Conservation (phyloP, 2,888 invertebrate species). For the Aporophyla lueneburgensis region DNA sequence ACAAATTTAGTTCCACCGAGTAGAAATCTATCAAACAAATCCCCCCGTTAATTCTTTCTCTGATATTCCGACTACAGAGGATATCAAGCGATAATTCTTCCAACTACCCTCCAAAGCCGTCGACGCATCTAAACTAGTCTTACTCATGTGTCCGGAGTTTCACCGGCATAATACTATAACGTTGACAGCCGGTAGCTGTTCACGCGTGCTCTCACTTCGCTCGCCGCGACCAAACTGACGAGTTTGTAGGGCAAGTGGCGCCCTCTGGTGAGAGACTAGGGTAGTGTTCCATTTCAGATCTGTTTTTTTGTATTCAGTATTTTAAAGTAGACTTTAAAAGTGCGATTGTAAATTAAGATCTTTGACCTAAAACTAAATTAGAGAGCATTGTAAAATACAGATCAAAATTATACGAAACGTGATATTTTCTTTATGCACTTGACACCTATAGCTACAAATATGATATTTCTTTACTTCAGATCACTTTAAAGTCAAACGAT, state of each 20-base stretch:
- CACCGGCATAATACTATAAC: constrained; percentile 73
- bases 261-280: neutral
- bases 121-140: constrained; percentile 64
- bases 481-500: constrained; percentile 20
- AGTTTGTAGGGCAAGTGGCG: neutral
- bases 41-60: too few species aligned
- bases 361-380: constrained; percentile 49
- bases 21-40: neutral
- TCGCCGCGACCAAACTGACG: constrained; percentile 42
- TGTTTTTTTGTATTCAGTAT: neutral
- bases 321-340: neutral
- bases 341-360: constrained; percentile 9
- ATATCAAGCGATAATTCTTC: neutral
- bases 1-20: neutral
- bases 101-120: constrained; percentile 25
- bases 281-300: neutral
- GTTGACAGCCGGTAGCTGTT: constrained; percentile 63
- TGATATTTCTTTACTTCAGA: constrained; percentile 37
- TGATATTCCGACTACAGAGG: neutral
- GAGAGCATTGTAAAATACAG: constrained; percentile 56
- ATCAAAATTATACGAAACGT: constrained; percentile 34
- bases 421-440: constrained; percentile 22
- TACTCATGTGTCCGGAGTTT: constrained; percentile 62
- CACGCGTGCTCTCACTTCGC: constrained; percentile 45
- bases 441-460: constrained; percentile 44